Percentiles rank a stretch among this genome's conserved stretches.
These are phyloP conservation scores for Coregonus clupeaformis DNA, from an alignment of 2,113 vertebrate genomes.

Conservation along the genomic window DNA sequence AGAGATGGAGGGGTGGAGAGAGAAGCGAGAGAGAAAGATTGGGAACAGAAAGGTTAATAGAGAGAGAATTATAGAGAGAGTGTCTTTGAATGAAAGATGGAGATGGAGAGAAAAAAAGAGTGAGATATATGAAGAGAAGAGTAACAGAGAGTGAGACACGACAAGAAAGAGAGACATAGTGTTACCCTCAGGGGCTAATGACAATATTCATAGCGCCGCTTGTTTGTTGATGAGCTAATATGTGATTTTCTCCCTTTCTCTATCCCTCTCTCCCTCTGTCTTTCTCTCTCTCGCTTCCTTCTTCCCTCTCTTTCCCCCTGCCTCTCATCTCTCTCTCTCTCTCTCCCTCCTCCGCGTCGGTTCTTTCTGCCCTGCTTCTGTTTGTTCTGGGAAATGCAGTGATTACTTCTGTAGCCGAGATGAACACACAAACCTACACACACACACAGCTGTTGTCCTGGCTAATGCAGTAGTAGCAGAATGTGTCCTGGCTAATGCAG, in stretches of 20 bases:
- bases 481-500: too few species aligned
- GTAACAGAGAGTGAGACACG: neutral
- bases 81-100: neutral
- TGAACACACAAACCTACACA: neutral
- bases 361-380: conserved; percentile 38
- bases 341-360: conserved; percentile 42
- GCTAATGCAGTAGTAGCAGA: too few species aligned
- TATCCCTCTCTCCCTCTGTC: too few species aligned
- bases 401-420: conserved; percentile 55
- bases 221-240: conserved; percentile 74
- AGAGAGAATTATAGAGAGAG: conserved; percentile 12
- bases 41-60: neutral
- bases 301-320: too few species aligned
- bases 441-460: too few species aligned
- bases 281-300: too few species aligned
- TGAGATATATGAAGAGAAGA: neutral
- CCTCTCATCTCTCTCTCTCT: conserved; percentile 35
- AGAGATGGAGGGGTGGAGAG: neutral
- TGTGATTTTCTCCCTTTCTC: conserved; percentile 47
- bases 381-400: conserved; percentile 64
- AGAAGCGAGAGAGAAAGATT: conserved; percentile 8
- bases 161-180: conserved; percentile 10
- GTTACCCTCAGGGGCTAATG: conserved; percentile 51
- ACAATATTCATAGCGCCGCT: conserved; percentile 66
- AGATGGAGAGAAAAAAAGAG: neutral